phyloP scores from a whole-genome alignment of 1,140 invertebrate species.

The Diuraphis noxia region DNA sequence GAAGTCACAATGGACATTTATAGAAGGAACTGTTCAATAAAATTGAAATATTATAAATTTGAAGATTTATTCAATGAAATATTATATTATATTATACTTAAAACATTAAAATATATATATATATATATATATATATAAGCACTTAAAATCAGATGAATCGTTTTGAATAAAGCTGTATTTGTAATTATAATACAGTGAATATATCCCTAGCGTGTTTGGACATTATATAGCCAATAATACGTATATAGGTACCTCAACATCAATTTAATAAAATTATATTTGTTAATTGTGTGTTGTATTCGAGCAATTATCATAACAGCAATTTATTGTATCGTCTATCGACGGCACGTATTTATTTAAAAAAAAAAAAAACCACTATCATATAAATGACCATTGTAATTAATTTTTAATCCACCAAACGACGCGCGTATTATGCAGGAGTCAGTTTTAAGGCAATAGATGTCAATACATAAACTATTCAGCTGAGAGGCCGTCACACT shows the following conservation, averaged over 20 bases:
- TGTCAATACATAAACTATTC: background rate
- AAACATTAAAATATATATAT: no score
- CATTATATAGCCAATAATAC: background rate
- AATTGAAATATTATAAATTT: no score
- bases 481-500: background rate
- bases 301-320: background rate
- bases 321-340: constrained; percentile 8
- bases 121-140: no score
- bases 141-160: no score
- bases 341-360: background rate
- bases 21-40: no score
- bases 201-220: background rate
- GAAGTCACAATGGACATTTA: no score
- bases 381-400: background rate
- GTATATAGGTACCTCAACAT: background rate
- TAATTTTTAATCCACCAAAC: constrained; percentile 14
- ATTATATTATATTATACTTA: no score
- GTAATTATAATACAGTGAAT: no score
- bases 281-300: background rate
- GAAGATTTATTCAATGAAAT: no score
- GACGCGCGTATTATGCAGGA: background rate
- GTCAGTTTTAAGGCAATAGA: background rate
- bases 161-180: no score
- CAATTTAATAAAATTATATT: background rate
- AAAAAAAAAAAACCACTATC: background rate